Conservation (phyloP, 92 coral and sea anemone genomes). For the Parazoanthus swiftii region DNA sequence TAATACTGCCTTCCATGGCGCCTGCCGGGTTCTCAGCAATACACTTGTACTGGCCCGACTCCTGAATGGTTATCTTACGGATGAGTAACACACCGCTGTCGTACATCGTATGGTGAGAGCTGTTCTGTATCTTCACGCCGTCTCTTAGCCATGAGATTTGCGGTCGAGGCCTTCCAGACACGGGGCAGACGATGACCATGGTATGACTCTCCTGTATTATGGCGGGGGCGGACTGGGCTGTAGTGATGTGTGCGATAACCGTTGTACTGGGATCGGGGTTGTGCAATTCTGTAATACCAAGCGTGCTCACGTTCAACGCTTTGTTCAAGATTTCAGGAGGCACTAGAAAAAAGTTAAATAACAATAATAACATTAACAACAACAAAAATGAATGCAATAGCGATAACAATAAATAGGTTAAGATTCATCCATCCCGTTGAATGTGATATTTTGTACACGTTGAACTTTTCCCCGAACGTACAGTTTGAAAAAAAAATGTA, state of each 20-base stretch:
- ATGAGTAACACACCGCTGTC: constrained; percentile 70
- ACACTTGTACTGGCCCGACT: constrained; percentile 80
- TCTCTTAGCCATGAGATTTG: constrained; percentile 65
- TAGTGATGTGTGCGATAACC: constrained; percentile 50
- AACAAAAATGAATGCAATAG: too few species aligned
- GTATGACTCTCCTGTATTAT: constrained; percentile 67
- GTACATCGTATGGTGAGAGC: constrained; percentile 61
- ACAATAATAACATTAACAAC: too few species aligned
- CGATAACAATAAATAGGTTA: too few species aligned
- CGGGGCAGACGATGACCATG: constrained; percentile 69
- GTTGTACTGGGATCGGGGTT: constrained; percentile 54
- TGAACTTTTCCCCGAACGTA: too few species aligned
- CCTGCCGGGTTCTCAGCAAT: constrained; percentile 77
- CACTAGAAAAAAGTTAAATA: constrained; percentile 41
- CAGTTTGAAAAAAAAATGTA: too few species aligned
- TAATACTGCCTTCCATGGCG: constrained; percentile 66
- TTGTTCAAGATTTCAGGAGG: constrained; percentile 78
- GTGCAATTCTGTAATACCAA: constrained; percentile 42
- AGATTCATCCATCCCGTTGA: too few species aligned
- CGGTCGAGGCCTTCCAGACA: constrained; percentile 71
- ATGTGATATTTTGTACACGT: too few species aligned
- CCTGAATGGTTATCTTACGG: constrained; percentile 49
- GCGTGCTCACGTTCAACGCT: constrained; percentile 54
- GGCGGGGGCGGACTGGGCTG: constrained; percentile 47
- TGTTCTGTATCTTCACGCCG: constrained; percentile 63